Evolutionary conservation across 1,140 invertebrate genomes (phyloP).

Genomic region (Philotrypesis tridentata): DNA sequence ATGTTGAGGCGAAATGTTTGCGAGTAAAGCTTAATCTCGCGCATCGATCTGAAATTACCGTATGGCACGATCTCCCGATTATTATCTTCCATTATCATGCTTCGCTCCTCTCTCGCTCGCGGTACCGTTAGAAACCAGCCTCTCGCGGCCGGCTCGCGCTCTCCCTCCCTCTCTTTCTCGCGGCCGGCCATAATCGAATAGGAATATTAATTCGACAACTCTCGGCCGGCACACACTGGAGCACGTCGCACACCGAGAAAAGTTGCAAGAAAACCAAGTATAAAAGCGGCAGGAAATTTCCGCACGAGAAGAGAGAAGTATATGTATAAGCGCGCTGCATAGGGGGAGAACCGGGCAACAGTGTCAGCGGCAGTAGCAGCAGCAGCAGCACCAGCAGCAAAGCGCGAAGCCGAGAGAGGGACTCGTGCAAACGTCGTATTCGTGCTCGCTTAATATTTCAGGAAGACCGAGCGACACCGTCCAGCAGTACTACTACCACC

Average conservation of each 20-base stretch:
- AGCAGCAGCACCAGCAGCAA: neutral
- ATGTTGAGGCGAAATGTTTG: no score
- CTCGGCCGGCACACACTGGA: neutral
- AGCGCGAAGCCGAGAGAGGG: neutral
- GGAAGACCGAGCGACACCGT: neutral
- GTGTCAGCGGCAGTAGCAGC: neutral
- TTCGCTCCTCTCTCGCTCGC: neutral
- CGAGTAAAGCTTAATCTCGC: neutral
- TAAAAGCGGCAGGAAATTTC: neutral
- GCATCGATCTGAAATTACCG: neutral
- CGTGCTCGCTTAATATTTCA: conserved; percentile 37
- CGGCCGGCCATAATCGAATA: neutral
- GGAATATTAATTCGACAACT: neutral
- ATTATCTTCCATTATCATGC: neutral
- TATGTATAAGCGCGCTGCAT: no score
- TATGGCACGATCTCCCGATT: neutral
- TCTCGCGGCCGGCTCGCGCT: no score
- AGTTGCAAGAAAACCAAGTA: neutral
- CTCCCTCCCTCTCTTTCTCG: no score
- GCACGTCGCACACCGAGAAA: no score
- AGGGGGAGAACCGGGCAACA: no score
- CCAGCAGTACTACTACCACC: no score
- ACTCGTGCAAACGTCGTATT: conserved; percentile 24
- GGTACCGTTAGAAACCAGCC: neutral
- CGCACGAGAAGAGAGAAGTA: neutral